phyloP scores from a whole-genome alignment of 2,113 vertebrate species.

The Calyptommatus sinebrachiatus region DNA sequence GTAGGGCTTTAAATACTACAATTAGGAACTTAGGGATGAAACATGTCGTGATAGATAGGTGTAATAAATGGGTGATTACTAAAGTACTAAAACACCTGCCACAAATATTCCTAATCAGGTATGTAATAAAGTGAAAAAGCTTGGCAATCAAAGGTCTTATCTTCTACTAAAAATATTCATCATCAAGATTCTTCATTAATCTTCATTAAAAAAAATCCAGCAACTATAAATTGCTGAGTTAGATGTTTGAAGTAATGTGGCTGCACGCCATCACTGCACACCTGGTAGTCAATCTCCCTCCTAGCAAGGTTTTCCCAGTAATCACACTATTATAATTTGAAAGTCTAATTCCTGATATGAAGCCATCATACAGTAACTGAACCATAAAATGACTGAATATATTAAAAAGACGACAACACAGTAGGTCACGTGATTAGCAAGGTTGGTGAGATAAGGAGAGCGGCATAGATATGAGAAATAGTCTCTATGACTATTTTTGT shows the following conservation, averaged over 20 bases:
- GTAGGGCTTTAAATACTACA: neutral
- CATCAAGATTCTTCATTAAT: slow-evolving; percentile 42
- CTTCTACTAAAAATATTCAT: slow-evolving; percentile 17
- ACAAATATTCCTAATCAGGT: slow-evolving; percentile 24
- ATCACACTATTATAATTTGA: slow-evolving; percentile 29
- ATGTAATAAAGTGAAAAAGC: slow-evolving; percentile 29
- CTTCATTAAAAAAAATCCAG: slow-evolving; percentile 34
- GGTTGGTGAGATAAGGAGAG: neutral
- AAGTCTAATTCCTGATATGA: slow-evolving; percentile 20
- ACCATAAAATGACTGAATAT: slow-evolving; percentile 31
- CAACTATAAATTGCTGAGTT: slow-evolving; percentile 29
- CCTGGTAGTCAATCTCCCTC: slow-evolving; percentile 42
- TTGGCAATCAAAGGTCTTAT: slow-evolving; percentile 31
- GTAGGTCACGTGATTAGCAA: neutral
- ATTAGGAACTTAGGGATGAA: neutral
- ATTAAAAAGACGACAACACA: slow-evolving; percentile 4
- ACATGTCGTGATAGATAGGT: slow-evolving; percentile 1
- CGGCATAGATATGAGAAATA: neutral
- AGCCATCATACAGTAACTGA: slow-evolving; percentile 26
- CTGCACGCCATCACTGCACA: slow-evolving; percentile 26
- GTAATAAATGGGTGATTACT: slow-evolving; percentile 20
- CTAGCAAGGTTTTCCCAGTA: slow-evolving; percentile 25
- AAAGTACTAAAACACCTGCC: slow-evolving; percentile 37
- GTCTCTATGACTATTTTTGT: neutral
- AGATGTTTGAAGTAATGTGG: slow-evolving; percentile 27